Base-by-base conservation (phyloP, 2,888 invertebrate species). In the Pherbina coryleti region DNA sequence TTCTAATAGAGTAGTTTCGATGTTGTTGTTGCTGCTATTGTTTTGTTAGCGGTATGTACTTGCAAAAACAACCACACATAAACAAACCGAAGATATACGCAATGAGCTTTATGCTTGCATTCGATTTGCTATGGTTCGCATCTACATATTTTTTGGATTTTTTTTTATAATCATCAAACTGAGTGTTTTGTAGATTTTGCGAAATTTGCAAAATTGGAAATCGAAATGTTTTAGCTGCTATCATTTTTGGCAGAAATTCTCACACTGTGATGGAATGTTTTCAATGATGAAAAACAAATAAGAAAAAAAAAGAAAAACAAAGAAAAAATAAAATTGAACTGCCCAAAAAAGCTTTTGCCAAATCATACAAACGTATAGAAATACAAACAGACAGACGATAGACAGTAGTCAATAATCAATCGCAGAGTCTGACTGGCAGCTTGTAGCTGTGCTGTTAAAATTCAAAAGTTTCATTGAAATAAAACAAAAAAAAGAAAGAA, bases 141-240 rank as follows among this genome's bases (percentile, higher is more conserved):
- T 19, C 9, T 55, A 22, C 1, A 53, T 53, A 53, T 9, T 55
- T 55, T 55, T 55, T 55, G 5, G 55, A 19, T 19, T 19, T 55
- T 64, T 64, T 25, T 44, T 57, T 9, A 28, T 5, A 28, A 60
- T 60, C 28, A 60, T 60, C 60, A 60, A 60, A 60, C 60, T 25
- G 22, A 60, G 60, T 60, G 11, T 14, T 79, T 77, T 66, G 71
- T 69, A 74, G 76, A 80, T 75, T 79, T 79, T 77, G 75, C 77
- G 14, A 79, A 79, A 77, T 80, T 75, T 75, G 66, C 75, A 75
- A 80, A 80, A 80, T 80, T 77, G 80, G 77, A 80, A 80, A 75
- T 71, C 37, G 74, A 49, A 71, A 73, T 72, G 37, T 19, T 55
- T 25, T 22, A 60, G 34, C 25, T 57, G 57, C 60, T 14, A 44